These are phyloP conservation scores for Melanocharis versteri DNA, from an alignment of 2,113 vertebrate genomes.

Conservation along the genomic window DNA sequence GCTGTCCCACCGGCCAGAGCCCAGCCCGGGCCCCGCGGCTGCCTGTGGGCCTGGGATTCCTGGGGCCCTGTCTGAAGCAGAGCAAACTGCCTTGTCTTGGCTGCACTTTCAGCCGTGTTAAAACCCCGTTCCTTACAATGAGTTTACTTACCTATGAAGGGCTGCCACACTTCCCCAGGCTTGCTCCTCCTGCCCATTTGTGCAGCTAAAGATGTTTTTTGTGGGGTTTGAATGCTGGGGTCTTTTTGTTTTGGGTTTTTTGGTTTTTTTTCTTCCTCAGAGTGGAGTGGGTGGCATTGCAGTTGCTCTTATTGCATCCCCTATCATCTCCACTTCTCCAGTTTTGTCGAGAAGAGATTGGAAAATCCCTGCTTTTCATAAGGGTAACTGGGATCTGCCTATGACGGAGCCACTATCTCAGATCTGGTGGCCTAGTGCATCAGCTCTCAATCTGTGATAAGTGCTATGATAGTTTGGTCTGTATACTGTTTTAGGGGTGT, in stretches of 20 bases:
- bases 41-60: background rate
- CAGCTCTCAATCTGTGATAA: background rate
- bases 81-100: accelerated
- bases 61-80: background rate
- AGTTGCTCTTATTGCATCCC: background rate
- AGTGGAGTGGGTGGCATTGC: accelerated
- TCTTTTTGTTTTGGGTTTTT: background rate
- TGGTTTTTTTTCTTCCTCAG: background rate
- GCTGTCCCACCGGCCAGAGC: background rate
- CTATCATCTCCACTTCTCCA: background rate
- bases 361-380: background rate
- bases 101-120: background rate
- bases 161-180: too few species aligned
- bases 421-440: background rate
- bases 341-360: background rate
- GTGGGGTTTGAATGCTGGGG: background rate
- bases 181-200: background rate
- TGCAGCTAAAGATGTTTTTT: background rate
- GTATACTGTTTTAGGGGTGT: background rate
- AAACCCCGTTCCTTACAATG: accelerated
- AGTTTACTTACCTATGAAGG: background rate
- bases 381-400: background rate
- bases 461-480: background rate
- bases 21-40: background rate
- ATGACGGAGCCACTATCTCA: background rate